A percentile compares a stretch with the other conserved stretches of the same genome.
phyloP scores from a whole-genome alignment of 2,113 vertebrate genomes.

The Plecotus auritus region DNA sequence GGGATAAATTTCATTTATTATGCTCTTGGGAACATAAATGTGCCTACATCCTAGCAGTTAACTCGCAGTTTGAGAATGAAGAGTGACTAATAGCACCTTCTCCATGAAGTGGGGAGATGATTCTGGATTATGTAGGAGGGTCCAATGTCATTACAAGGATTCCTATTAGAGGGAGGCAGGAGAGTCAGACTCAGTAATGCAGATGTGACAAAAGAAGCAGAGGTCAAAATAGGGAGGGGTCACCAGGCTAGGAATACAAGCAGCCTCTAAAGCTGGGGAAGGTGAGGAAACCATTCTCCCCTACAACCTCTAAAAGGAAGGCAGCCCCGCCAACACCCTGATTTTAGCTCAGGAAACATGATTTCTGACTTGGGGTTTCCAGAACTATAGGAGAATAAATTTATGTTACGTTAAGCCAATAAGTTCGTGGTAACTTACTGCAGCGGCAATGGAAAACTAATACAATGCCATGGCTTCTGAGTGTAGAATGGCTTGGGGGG shows the following conservation, averaged over 20 bases:
- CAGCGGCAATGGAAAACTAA: not conserved
- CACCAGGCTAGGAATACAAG: not conserved
- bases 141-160: not conserved
- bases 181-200: not conserved
- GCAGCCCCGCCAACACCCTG: accelerated
- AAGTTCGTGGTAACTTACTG: not conserved
- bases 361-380: not conserved
- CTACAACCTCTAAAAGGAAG: not conserved
- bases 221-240: not conserved
- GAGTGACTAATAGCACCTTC: not conserved
- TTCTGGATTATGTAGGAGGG: not conserved
- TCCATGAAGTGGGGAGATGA: not conserved
- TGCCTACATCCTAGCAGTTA: not conserved
- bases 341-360: not conserved
- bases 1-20: not conserved
- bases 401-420: not conserved
- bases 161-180: not conserved
- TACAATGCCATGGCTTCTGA: not conserved
- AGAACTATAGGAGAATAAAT: not conserved
- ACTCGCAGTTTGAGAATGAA: not conserved
- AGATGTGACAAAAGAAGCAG: not conserved
- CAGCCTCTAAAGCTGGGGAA: not conserved
- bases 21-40: not conserved
- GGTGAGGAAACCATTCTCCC: not conserved
- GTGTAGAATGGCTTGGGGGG: not conserved